Evolutionary conservation across 1,140 invertebrate species (phyloP).

Genomic region (Papilio helenus): DNA sequence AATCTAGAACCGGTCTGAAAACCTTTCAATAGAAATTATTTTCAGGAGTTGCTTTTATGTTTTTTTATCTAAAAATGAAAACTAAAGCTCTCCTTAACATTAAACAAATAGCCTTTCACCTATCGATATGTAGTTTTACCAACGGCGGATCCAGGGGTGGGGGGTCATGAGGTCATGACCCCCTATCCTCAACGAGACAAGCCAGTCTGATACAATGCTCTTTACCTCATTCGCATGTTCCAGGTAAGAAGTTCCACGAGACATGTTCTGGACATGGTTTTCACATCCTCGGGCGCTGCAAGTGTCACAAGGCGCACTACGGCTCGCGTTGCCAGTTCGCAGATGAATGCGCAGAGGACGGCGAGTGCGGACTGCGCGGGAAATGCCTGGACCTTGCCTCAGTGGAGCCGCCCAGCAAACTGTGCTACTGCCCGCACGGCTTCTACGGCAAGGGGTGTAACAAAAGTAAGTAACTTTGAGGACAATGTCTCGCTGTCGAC

Average conservation of each 20-base stretch:
- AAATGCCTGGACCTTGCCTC: constrained; percentile 91
- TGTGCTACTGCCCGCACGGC: constrained; percentile 95
- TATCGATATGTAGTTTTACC: too few species aligned
- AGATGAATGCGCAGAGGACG: constrained; percentile 92
- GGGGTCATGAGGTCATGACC: too few species aligned
- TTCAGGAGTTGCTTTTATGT: too few species aligned
- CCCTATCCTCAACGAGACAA: too few species aligned
- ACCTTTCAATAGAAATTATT: too few species aligned
- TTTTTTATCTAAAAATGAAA: too few species aligned
- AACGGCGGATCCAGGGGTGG: too few species aligned
- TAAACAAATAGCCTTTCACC: too few species aligned
- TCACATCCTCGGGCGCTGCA: constrained; percentile 89
- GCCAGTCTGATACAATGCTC: background rate
- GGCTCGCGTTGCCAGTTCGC: constrained; percentile 92
- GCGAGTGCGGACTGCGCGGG: constrained; percentile 93
- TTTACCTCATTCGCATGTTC: constrained; percentile 37
- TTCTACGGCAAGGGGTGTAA: constrained; percentile 92
- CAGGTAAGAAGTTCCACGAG: constrained; percentile 89
- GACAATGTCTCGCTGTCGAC: too few species aligned
- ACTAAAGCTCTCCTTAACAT: too few species aligned
- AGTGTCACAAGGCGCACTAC: constrained; percentile 92
- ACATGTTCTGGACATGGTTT: constrained; percentile 92
- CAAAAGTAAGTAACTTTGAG: constrained; percentile 85
- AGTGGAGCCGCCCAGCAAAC: constrained; percentile 90
- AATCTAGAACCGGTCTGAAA: too few species aligned